Conservation (phyloP, 2,113 vertebrate species). For the Ctenomys sociabilis region DNA sequence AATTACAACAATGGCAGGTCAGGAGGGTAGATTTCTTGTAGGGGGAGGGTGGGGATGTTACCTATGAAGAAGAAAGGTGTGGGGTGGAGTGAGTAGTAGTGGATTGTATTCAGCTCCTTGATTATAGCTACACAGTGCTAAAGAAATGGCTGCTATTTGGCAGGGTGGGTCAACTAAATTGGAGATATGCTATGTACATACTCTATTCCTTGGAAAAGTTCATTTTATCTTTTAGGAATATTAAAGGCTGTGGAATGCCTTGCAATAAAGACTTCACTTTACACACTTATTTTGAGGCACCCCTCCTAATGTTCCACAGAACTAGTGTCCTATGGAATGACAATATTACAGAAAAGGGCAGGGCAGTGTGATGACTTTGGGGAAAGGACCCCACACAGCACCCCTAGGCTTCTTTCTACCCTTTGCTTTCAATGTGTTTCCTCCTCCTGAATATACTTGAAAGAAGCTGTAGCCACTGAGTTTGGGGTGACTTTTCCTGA, state of each 20-base stretch:
- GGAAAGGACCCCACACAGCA: not conserved
- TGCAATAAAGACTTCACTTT: not conserved
- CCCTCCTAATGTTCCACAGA: not conserved
- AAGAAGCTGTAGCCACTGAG: not conserved
- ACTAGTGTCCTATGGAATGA: not conserved
- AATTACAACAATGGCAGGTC: constrained; percentile 88
- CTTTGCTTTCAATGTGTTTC: not conserved
- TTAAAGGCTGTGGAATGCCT: not conserved
- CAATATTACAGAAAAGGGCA: not conserved
- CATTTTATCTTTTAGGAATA: not conserved
- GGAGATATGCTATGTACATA: not conserved
- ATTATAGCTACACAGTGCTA: not conserved
- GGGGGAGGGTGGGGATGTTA: no score
- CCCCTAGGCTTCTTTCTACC: not conserved
- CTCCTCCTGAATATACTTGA: not conserved
- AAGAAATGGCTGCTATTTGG: not conserved
- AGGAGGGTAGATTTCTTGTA: not conserved
- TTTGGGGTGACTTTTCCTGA: not conserved
- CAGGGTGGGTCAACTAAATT: not conserved
- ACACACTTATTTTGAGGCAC: not conserved
- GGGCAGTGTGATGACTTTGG: not conserved
- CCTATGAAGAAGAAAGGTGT: not conserved
- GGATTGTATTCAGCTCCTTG: not conserved
- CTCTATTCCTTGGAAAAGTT: not conserved
- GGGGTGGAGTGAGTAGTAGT: not conserved